Base-by-base conservation (phyloP, 2,797 vertebrate genomes). In the Coregonus ussuriensis region DNA sequence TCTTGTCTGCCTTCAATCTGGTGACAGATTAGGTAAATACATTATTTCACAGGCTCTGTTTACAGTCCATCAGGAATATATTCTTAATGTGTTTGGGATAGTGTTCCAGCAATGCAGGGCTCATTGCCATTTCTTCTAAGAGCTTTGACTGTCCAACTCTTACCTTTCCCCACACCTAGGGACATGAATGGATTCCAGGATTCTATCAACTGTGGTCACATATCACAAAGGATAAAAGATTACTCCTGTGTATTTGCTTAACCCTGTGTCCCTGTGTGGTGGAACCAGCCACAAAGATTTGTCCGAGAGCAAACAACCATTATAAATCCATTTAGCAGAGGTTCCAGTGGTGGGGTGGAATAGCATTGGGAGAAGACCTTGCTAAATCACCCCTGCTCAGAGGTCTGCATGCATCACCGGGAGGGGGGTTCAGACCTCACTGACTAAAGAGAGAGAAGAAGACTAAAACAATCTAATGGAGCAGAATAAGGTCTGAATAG, bases 321-420 rank as follows among this genome's bases (percentile, higher is more conserved):
- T 88, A 89, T 80, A 88, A 89, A 89, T 69, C 79, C 85, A 89
- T 90, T 90, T 83, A 77, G 67, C 79, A 78, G 41, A 47, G 41
- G 33, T 74, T 78, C 73, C 62, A 76, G 63, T 80, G 69, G 79
- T 81, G 83, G 70, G 79, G 52, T 78, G 67, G 79, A 83, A 84
- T 85, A 76, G 76, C 78, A 84, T 85, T 81, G 72, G 81, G 35
- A 47, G 7, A 47, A 35, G 52, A 63, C 72, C 76, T 73, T 76
- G 84, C 29, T 85, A 76, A 84, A 74, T 79, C 72, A 47, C 67
- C 0, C 47, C 59, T 62, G 59, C 51, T 83, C 51, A 25, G 25
- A 25, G 25, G 25, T 25, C 25, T 25, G 25, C 25, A 25, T 25
- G 25, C 25, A 25, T 25, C 25, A 25, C 25, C 25, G 25, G 25